These are phyloP conservation scores for Epirrita christyi DNA, from an alignment of 2,888 invertebrate genomes.

Conservation along the genomic window DNA sequence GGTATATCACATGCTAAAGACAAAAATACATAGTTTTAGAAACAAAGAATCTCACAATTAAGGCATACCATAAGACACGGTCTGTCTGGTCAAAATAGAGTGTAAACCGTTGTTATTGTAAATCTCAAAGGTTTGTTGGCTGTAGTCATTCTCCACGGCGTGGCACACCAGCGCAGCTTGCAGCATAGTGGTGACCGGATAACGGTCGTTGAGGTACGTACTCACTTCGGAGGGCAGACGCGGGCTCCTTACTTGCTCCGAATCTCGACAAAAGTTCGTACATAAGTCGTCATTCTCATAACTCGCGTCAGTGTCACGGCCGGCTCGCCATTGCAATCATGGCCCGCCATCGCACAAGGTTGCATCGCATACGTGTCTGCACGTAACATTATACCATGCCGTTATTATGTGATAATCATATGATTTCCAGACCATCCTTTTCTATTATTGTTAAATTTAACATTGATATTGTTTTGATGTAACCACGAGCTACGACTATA, in stretches of 20 bases:
- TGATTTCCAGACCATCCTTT: slow-evolving; percentile 39
- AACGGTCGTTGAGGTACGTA: slow-evolving; percentile 73
- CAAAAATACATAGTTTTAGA: too few species aligned
- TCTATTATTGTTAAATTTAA: slow-evolving; percentile 6
- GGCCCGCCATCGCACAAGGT: slow-evolving; percentile 72
- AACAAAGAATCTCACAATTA: too few species aligned
- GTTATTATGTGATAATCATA: slow-evolving; percentile 48
- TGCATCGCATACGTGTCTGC: slow-evolving; percentile 68
- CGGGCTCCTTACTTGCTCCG: slow-evolving; percentile 54
- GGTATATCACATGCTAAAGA: too few species aligned
- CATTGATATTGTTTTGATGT: slow-evolving; percentile 2
- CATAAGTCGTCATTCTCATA: slow-evolving; percentile 69
- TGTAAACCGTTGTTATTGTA: slow-evolving; percentile 55
- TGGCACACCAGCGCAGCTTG: slow-evolving; percentile 40
- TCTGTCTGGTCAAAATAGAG: slow-evolving; percentile 33
- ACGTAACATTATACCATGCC: slow-evolving; percentile 67
- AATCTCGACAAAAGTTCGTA: slow-evolving; percentile 51
- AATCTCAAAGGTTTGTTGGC: slow-evolving; percentile 61
- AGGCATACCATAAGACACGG: slow-evolving; percentile 12
- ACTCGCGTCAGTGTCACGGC: slow-evolving; percentile 78
- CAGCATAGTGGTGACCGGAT: slow-evolving; percentile 76
- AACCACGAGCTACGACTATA: background rate
- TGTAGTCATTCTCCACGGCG: slow-evolving; percentile 54
- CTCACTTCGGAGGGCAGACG: slow-evolving; percentile 65
- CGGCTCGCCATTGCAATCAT: slow-evolving; percentile 68